Evolutionary conservation across 2,113 vertebrate species (phyloP).

Genomic region (Galemys pyrenaicus): DNA sequence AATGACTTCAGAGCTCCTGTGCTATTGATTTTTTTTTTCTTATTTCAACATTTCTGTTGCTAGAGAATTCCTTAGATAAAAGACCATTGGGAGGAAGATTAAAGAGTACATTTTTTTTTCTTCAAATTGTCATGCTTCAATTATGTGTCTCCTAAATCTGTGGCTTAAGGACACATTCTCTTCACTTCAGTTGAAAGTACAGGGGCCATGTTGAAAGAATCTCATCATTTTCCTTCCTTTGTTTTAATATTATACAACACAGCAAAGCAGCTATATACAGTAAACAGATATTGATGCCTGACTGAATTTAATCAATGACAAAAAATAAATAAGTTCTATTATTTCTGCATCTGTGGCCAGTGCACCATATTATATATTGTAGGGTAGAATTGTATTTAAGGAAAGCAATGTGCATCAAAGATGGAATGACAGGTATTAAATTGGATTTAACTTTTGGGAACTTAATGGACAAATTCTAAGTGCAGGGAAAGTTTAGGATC

Average conservation of each 20-base stretch:
- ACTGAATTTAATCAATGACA: conserved; percentile 44
- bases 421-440: conserved; percentile 67
- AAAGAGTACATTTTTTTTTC: not conserved
- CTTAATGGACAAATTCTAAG: conserved; percentile 65
- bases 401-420: conserved; percentile 63
- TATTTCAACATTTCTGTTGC: not conserved
- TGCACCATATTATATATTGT: conserved; percentile 62
- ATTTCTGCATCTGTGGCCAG: conserved; percentile 3
- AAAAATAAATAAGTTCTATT: conserved; percentile 20
- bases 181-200: not conserved
- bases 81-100: not conserved
- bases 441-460: conserved; percentile 67
- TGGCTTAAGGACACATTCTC: not conserved
- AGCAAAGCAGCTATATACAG: not conserved
- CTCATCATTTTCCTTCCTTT: not conserved
- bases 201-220: not conserved
- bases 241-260: not conserved
- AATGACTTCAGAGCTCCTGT: not conserved
- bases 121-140: not conserved
- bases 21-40: not conserved
- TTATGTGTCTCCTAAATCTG: conserved; percentile 1
- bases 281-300: conserved; percentile 41
- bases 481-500: conserved; percentile 43
- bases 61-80: conserved; percentile 1
- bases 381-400: conserved; percentile 24